Base-by-base conservation (phyloP, 2,797 vertebrate species). In the Urosaurus nigricauda region DNA sequence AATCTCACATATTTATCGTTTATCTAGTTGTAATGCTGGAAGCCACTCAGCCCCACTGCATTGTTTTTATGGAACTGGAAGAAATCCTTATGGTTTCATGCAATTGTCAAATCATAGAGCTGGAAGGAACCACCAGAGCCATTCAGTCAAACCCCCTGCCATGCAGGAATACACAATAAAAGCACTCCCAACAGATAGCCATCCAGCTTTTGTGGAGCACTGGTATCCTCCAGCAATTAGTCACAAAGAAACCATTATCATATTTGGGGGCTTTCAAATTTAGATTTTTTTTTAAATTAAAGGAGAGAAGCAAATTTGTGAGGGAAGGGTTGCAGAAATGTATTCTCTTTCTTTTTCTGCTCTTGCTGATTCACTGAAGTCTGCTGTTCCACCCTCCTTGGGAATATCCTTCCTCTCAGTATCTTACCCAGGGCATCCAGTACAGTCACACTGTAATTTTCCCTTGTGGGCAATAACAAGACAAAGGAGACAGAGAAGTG, bases 401-500 rank as follows among this genome's bases (percentile, higher is more conserved):
- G 91, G 87, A 77, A 43, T 92, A 2, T n/a, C 43, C 29, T 71
- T 83, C 74, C 2, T 84, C 47, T 90, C 93, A 0, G 0, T 90
- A 87, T 68, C 73, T 94, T 19, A 94, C 91, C 91, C n/a, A 71
- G 90, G 84, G 83, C n/a, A 0, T 83, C 81, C 86, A 92, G 79
- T 88, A 87, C 21, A 68, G 81, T 56, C 81, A 87, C 9, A 35
- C 90, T 13, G 35, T 86, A 92, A 89, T 70, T 56, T 29, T 87
- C 85, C 79, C 81, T 95, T 83, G 83, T 51, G 91, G 92, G 0
- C 92, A 84, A 24, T 90, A 84, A 63, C 0, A 17, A 88, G 93
- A 88, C 74, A 93, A 92, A 87, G 91, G 86, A 93, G 78, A 90
- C 71, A 93, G 0, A 87, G 78, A 70, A 85, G 77, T 90, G 87